A percentile compares a stretch with the other conserved stretches of the same genome.
Conservation (phyloP, 2,888 invertebrate genomes). For the Agonopterix alstromeriana region DNA sequence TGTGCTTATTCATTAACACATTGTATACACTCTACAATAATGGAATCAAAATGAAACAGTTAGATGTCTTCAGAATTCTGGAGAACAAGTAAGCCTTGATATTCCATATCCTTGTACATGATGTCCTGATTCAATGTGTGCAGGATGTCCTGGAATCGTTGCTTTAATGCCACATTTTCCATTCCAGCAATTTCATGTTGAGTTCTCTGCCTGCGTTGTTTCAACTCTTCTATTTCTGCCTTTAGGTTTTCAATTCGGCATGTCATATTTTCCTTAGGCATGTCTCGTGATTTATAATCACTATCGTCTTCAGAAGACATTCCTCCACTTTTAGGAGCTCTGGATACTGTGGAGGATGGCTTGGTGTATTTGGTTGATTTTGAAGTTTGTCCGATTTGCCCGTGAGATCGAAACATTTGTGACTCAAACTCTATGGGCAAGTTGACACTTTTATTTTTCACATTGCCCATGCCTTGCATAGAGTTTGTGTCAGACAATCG, state of each 20-base stretch:
- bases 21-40: background rate
- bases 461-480: constrained; percentile 39
- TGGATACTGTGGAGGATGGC: constrained; percentile 14
- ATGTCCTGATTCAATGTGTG: constrained; percentile 88
- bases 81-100: constrained; percentile 56
- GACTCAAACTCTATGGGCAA: background rate
- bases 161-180: constrained; percentile 88
- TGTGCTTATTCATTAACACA: too few species aligned
- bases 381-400: background rate
- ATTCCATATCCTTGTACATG: constrained; percentile 85
- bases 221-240: constrained; percentile 85
- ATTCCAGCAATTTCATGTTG: constrained; percentile 90
- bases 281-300: constrained; percentile 42
- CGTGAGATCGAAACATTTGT: background rate
- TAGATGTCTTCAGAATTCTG: constrained; percentile 63
- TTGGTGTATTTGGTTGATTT: background rate
- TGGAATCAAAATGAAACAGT: constrained; percentile 6
- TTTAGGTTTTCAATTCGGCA: constrained; percentile 83
- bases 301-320: constrained; percentile 51
- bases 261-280: constrained; percentile 72
- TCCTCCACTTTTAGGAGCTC: constrained; percentile 29
- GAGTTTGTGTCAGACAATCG: constrained; percentile 79
- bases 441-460: constrained; percentile 22
- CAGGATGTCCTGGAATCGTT: constrained; percentile 88
- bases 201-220: constrained; percentile 84